Base-by-base conservation (phyloP, 2,113 vertebrate genomes). In the Myanophis thanlyinensis region DNA sequence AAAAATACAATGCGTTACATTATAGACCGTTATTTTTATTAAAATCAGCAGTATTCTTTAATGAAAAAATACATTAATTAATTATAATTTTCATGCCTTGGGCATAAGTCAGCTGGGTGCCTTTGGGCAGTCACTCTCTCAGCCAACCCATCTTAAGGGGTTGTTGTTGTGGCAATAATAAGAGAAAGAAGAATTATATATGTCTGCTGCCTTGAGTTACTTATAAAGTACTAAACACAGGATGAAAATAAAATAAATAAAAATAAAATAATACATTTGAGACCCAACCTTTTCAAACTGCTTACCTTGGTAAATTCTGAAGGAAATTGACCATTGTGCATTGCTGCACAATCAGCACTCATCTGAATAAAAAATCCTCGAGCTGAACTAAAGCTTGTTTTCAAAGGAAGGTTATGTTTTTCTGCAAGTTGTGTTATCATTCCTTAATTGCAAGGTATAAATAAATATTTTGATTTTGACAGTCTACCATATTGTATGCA, bases 361-460 rank as follows among this genome's bases (percentile, higher is more conserved):
- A 99, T 98, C 95, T 99, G 99, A 91, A 99, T 98, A 95, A 99
- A 99, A 97, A 99, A 99, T 67, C 99, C 98, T 95, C 99, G 98
- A 51, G 98, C 91, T 27, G 98, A 98, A 95, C 98, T 99, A 97
- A 99, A 99, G 96, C 99, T 99, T 92, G 98, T 99, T 59, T 98
- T 98, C 96, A 99, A 95, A 13, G 98, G 98, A n/a, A 99, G 97
- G 90, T 88, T 95, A 30, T 99, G 98, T 93, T 98, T 99, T 95
- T 99, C 98, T 87, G 97, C 98, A 88, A 99, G 96, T 87, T 99
- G 98, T 1, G 97, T 95, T 94, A 99, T 99, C 95, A 99, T 98
- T 93, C 97, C 99, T 99, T 94, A 52, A 15, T 0, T 89, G 12
- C 30, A 89, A 89, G 48, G 56, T 53, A 20, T 2, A 44, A 53